Conservation (phyloP, 2,888 invertebrate species). For the Noctua comes region DNA sequence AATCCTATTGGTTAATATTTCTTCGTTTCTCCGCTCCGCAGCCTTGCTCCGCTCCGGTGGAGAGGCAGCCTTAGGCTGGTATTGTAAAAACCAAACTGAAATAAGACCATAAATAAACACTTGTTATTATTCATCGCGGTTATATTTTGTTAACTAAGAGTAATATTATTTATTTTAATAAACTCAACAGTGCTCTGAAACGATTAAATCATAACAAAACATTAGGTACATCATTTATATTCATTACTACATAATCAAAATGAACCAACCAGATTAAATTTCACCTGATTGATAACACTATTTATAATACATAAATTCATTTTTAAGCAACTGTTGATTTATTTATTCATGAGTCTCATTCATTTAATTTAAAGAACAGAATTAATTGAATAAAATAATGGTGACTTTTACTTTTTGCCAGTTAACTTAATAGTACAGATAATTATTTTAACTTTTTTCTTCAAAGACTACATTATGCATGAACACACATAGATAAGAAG, state of each 20-base stretch:
- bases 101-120: background rate
- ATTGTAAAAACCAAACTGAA: background rate
- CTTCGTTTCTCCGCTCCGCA: too few relatives aligned
- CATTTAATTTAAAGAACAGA: background rate
- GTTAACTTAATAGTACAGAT: background rate
- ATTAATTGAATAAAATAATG: background rate
- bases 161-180: background rate
- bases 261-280: background rate
- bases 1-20: too few relatives aligned
- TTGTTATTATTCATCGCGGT: background rate
- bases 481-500: conserved; percentile 16
- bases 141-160: background rate
- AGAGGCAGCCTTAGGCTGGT: background rate
- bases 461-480: background rate
- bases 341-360: background rate
- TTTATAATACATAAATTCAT: background rate
- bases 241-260: background rate
- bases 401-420: background rate
- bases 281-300: background rate
- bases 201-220: background rate
- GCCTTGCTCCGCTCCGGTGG: too few relatives aligned
- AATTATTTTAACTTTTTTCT: background rate
- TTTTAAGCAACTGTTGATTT: background rate
- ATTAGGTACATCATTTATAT: background rate
- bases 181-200: background rate